Base-by-base conservation (phyloP, 2,797 vertebrate species). In the Naso thynnoides region DNA sequence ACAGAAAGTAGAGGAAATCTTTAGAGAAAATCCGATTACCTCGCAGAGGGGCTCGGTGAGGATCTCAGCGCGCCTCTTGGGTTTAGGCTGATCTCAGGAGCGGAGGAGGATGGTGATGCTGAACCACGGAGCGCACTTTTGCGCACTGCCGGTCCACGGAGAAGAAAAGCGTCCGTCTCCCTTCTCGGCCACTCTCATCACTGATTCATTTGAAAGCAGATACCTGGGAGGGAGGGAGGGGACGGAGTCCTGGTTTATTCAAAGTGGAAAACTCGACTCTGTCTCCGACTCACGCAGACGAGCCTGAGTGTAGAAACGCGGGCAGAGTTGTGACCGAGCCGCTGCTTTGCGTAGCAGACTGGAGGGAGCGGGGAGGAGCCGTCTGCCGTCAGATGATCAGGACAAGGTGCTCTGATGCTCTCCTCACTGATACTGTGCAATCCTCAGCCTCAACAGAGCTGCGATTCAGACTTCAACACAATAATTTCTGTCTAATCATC, bases 131-230 rank as follows among this genome's bases (percentile, higher is more conserved):
- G 83, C 83, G 78, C 86, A 79, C 87, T 84, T 86, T 73, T 67
- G 87, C 84, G 75, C 88, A 81, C 90, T 73, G 81, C 55, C 61
- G 86, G 53, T 87, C 87, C 88, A 57, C 78, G 52, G 8, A 48
- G 74, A 70, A 66, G 80, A 73, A 74, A 78, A 42, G 76, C 78
- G 88, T 81, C 84, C 82, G 85, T 85, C 61, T 48, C 61, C 75
- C 49, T 50, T 70, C 56, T 47, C 81, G 70, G 83, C 89, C 89
- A n/a, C 90, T 89, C 86, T 93, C 95, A 95, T 96, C 93, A 92
- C 94, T 91, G 90, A 92, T 90, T 92, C 81, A 93, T 92, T 21
- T 81, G 89, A 79, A 73, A 88, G 90, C 89, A 14, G 88, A 88
- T 89, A 89, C 89, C 83, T 15, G 62, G 75, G 1, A 15, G 63